These are phyloP conservation scores for Taeniopygia guttata DNA, from an alignment of 2,797 vertebrate genomes.

Conservation along the genomic window DNA sequence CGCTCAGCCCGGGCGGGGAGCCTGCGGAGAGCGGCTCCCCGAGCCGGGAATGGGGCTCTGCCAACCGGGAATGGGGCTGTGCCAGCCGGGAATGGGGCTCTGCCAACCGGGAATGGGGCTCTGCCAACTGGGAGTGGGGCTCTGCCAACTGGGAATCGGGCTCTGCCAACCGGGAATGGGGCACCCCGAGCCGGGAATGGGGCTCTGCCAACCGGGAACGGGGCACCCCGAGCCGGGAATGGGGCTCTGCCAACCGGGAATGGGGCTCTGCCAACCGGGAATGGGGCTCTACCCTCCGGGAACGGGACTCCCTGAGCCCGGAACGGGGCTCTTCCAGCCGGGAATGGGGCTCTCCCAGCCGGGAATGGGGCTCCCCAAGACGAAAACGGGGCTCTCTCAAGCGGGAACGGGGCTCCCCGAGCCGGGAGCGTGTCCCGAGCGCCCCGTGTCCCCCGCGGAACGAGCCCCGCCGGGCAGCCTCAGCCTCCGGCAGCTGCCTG, in stretches of 20 bases:
- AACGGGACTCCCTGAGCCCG: neutral
- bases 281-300: too few species aligned
- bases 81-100: too few species aligned
- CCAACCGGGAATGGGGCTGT: too few species aligned
- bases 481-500: neutral
- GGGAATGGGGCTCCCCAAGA: neutral
- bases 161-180: too few species aligned
- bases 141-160: too few species aligned
- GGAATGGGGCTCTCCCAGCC: rapidly evolving
- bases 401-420: neutral
- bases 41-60: too few species aligned
- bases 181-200: rapidly evolving
- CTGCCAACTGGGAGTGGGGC: too few species aligned
- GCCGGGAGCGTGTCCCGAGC: neutral
- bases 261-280: neutral
- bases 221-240: neutral
- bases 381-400: rapidly evolving
- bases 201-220: neutral
- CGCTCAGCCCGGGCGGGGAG: neutral
- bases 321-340: too few species aligned
- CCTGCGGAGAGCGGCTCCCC: neutral
- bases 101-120: neutral
- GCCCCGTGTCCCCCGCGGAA: neutral
- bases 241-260: too few species aligned
- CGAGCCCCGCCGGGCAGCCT: neutral